These are phyloP conservation scores for Chironomus striatipennis DNA, from an alignment of 1,140 invertebrate species.

Conservation along the genomic window DNA sequence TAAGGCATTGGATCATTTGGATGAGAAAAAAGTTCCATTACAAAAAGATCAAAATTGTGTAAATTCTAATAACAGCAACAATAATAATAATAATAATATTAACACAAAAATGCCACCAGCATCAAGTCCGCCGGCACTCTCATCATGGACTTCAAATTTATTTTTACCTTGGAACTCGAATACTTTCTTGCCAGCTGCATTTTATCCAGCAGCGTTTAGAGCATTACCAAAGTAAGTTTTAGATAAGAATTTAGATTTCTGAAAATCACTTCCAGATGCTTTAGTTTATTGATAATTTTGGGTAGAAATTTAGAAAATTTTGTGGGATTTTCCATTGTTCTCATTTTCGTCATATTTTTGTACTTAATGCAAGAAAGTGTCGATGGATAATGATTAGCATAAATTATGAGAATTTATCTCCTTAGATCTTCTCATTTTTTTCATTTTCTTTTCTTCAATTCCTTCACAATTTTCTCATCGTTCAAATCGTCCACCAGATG, in stretches of 20 bases:
- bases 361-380: not conserved
- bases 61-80: not conserved
- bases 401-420: not conserved
- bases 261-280: not conserved
- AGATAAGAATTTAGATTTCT: not conserved
- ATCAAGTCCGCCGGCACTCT: not conserved
- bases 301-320: not conserved
- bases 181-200: not conserved
- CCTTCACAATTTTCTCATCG: not conserved
- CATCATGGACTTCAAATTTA: not conserved
- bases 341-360: not conserved
- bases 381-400: not conserved
- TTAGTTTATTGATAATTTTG: not conserved
- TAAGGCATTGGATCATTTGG: not conserved
- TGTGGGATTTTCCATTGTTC: conserved; percentile 6
- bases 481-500: not conserved
- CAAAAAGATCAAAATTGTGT: not conserved
- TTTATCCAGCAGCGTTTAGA: not conserved
- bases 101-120: conserved; percentile 20
- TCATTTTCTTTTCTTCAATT: not conserved
- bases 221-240: conserved; percentile 12
- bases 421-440: not conserved
- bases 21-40: too few relatives aligned
- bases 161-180: not conserved
- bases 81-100: not conserved